Percentiles rank a stretch among this genome's conserved stretches.
phyloP scores from a whole-genome alignment of 2,888 invertebrate species.

The Calameuta idolon region DNA sequence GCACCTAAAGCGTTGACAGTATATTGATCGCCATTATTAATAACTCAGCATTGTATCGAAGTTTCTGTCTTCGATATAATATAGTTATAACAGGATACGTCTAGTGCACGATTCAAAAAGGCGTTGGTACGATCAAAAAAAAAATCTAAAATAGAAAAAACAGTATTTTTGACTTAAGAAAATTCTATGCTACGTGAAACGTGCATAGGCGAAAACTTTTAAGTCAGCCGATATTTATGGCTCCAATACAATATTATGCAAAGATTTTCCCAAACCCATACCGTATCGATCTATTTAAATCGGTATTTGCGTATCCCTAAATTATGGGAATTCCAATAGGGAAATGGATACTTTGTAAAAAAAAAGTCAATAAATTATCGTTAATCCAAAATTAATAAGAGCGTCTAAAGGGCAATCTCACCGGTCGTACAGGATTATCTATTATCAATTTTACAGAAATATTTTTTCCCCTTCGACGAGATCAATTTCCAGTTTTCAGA shows the following conservation, averaged over 20 bases:
- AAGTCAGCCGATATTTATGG: background rate
- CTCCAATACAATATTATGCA: background rate
- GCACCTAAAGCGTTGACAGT: constrained; percentile 27
- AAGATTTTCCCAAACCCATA: background rate
- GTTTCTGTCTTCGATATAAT: constrained; percentile 11
- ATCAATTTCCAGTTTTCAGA: too few relatives aligned
- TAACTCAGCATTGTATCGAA: constrained; percentile 34
- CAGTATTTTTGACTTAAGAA: background rate
- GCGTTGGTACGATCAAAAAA: background rate
- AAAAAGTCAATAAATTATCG: background rate
- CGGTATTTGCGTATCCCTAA: background rate
- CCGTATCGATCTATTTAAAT: background rate
- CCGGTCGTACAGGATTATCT: background rate
- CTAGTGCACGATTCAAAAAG: background rate
- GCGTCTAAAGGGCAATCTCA: background rate
- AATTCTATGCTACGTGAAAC: background rate
- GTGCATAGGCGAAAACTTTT: background rate
- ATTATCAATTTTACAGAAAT: background rate
- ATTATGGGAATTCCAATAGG: background rate
- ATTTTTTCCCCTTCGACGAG: background rate
- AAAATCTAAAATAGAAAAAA: background rate
- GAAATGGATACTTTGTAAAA: background rate
- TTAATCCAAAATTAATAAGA: background rate
- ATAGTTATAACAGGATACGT: background rate
- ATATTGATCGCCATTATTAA: constrained; percentile 45